Evolutionary conservation across 2,888 invertebrate genomes (phyloP), one percentile per base, ranked within the genome.

Genomic region (Blera fallax): DNA sequence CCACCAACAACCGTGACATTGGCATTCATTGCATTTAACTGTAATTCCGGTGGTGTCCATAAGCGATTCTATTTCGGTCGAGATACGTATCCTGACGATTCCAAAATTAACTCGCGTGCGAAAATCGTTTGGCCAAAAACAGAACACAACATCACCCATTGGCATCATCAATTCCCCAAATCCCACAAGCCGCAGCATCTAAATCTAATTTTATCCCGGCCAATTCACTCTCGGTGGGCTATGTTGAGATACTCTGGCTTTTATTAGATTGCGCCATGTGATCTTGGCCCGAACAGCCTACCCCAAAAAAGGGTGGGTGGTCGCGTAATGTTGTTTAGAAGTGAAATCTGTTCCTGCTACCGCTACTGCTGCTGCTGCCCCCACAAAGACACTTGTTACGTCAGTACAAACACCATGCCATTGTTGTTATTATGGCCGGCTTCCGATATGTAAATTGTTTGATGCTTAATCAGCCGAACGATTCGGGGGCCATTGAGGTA

Each of bases 221-320:
- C 18, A 73, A 67, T 74, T 74, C 80, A 74, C 24, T 69, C 32
- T 64, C 45, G 58, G 14, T 21, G 24, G 18, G 62, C 62, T 62
- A 62, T 62, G 62, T 45, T 62, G 8, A 62, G 62, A 62, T 45
- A 27, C 52, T 14, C 10, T 65, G 64, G 45, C 58, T 78, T 72
- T 62, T 43, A 78, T 78, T 83, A 83, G 83, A 83, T 14, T 34
- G 7, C 60, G 77, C 83, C 78, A 83, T 83, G 83, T 78, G 83
- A 78, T 83, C 78, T 78, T 78, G 73, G 73, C 43, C 67, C 78
- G 48, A 64, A 43, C 69, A 72, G 65, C 58, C 72, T 83, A 65
- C 78, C 83, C 83, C 83, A 83, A 83, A 83, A 81, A 83, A 83
- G 83, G 83, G 83, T 83, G 83, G 83, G 83, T 83, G 83, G 72